Evolutionary conservation across 2,888 invertebrate species (phyloP).

Genomic region (Eretmocerus hayati): DNA sequence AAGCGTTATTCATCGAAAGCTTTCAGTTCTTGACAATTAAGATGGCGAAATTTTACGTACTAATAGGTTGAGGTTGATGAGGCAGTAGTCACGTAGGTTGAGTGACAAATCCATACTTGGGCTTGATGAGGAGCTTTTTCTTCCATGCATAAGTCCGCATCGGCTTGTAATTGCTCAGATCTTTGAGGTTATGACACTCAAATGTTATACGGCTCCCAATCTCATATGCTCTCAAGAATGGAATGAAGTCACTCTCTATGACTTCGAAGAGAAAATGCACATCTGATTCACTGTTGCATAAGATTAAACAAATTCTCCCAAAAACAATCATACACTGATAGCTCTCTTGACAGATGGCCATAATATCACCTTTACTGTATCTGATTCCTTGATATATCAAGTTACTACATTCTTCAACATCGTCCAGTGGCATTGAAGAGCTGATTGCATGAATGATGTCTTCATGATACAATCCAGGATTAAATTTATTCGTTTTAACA

Average conservation of each 20-base stretch:
- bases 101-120: slow-evolving; percentile 14
- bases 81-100: slow-evolving; percentile 1
- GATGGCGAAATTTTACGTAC: too few species aligned
- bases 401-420: slow-evolving; percentile 9
- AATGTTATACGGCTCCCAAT: slow-evolving; percentile 11
- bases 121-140: slow-evolving; percentile 19
- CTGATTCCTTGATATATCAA: slow-evolving; percentile 15
- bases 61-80: too few species aligned
- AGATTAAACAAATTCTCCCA: slow-evolving; percentile 16
- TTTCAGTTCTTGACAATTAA: too few species aligned
- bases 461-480: slow-evolving; percentile 4
- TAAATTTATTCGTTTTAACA: slow-evolving; percentile 4
- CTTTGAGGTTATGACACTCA: slow-evolving; percentile 12
- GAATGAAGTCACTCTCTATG: slow-evolving; percentile 11
- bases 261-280: slow-evolving; percentile 17
- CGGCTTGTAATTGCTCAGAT: slow-evolving; percentile 16
- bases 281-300: slow-evolving; percentile 1
- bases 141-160: slow-evolving; percentile 18
- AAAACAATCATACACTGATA: slow-evolving; percentile 17
- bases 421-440: neutral
- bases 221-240: slow-evolving; percentile 12
- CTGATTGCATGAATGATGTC: slow-evolving; percentile 6
- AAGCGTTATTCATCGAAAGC: too few species aligned
- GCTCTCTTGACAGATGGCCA: slow-evolving; percentile 10
- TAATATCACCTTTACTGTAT: slow-evolving; percentile 16